Conservation (phyloP, 1,140 invertebrate genomes). For the Conopomorpha cramerella region DNA sequence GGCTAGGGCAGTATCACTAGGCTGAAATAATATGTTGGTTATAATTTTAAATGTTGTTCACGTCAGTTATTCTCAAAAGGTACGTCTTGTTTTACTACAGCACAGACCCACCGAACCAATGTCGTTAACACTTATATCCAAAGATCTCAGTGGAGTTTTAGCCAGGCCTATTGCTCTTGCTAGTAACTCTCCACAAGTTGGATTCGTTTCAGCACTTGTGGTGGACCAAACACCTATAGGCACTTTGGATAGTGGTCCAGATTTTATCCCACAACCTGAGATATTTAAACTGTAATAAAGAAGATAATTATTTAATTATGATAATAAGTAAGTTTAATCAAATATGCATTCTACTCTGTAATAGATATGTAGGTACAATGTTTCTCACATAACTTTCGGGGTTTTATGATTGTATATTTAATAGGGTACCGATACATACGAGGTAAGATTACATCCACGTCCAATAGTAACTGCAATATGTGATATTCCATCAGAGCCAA, state of each 20-base stretch:
- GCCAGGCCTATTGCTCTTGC: conserved; percentile 45
- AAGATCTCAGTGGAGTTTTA: conserved; percentile 37
- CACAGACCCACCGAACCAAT: conserved; percentile 34
- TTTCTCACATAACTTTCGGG: too few relatives aligned
- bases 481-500: conserved; percentile 46
- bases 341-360: too few relatives aligned
- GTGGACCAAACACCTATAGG: conserved; percentile 45
- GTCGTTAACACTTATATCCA: conserved; percentile 49
- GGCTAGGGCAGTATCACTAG: conserved; percentile 33
- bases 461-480: conserved; percentile 44
- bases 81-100: too few relatives aligned
- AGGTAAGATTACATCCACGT: conserved; percentile 47
- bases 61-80: too few relatives aligned
- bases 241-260: conserved; percentile 27
- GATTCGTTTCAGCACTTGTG: conserved; percentile 41
- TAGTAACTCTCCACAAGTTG: conserved; percentile 44
- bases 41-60: too few relatives aligned
- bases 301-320: not conserved
- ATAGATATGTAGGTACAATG: too few relatives aligned
- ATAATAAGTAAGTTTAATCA: too few relatives aligned
- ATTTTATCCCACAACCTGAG: conserved; percentile 42
- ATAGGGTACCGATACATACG: conserved; percentile 17
- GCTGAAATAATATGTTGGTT: conserved; percentile 15
- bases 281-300: conserved; percentile 35
- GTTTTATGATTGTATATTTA: not conserved